These are phyloP conservation scores for Corythoichthys intestinalis DNA, from an alignment of 2,113 vertebrate genomes.

Conservation along the genomic window DNA sequence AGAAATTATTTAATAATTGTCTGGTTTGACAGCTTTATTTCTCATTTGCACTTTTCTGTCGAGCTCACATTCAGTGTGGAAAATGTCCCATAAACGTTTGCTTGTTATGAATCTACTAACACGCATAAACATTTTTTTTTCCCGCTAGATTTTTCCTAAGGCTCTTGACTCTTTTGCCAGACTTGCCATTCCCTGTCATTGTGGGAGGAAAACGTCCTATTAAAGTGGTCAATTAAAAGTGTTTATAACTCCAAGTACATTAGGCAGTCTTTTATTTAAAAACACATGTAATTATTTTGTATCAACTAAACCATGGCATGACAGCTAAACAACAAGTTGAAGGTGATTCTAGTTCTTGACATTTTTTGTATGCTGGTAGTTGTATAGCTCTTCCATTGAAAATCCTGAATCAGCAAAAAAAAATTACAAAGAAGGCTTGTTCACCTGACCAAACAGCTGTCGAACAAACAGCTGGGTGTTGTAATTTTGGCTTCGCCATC, in stretches of 20 bases:
- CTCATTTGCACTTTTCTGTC: conserved; percentile 57
- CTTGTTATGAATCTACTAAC: conserved; percentile 57
- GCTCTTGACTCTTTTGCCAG: conserved; percentile 17
- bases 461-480: conserved; percentile 48
- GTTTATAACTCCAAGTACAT: conserved; percentile 58
- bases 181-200: conserved; percentile 44
- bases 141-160: conserved; percentile 22
- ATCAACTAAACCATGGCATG: conserved; percentile 18
- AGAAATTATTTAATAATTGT: conserved; percentile 57
- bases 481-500: conserved; percentile 20
- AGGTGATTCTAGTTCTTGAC: conserved; percentile 16
- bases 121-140: conserved; percentile 49
- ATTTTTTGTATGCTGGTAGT: conserved; percentile 13
- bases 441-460: conserved; percentile 66
- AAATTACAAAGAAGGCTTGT: conserved; percentile 15
- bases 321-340: neutral
- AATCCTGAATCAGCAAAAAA: conserved; percentile 44
- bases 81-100: conserved; percentile 54
- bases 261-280: conserved; percentile 50
- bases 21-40: conserved; percentile 65
- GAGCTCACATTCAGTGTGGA: conserved; percentile 56
- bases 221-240: conserved; percentile 58
- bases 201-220: conserved; percentile 47
- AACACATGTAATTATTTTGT: conserved; percentile 49
- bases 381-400: conserved; percentile 27